These are phyloP conservation scores for Aplysina aerophoba DNA, from an alignment of 37 sponge, comb jelly and placozoan genomes.

Conservation along the genomic window DNA sequence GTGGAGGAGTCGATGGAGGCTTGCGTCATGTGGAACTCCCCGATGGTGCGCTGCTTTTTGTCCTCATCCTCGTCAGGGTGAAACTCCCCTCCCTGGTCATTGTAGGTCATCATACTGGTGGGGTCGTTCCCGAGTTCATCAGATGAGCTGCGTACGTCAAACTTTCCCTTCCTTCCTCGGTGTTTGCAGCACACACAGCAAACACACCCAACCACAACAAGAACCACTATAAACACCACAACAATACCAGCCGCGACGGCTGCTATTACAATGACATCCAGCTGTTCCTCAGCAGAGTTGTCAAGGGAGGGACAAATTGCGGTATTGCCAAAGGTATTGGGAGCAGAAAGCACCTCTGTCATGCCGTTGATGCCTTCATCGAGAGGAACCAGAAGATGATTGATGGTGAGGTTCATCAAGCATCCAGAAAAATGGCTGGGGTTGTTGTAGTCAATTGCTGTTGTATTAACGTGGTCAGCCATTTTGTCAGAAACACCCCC, in stretches of 20 bases:
- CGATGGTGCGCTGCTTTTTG: neutral
- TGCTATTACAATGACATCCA: neutral
- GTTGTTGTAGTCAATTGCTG: neutral
- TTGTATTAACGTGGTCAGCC: neutral
- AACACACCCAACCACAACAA: no score
- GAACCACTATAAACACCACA: neutral
- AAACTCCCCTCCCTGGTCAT: neutral
- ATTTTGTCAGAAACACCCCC: neutral
- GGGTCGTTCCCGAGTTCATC: neutral
- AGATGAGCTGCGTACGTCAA: neutral
- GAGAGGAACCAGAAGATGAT: neutral
- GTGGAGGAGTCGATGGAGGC: constrained; percentile 28
- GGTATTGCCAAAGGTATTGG: neutral
- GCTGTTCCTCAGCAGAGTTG: neutral
- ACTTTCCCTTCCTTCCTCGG: neutral
- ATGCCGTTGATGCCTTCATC: neutral
- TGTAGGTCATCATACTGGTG: neutral
- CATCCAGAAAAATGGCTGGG: neutral
- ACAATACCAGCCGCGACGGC: neutral
- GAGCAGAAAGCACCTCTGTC: no score
- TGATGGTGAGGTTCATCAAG: constrained; percentile 9
- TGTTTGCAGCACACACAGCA: neutral
- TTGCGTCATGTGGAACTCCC: neutral
- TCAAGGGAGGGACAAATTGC: neutral
- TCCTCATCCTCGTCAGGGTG: constrained; percentile 28